Conservation (phyloP, 2,888 invertebrate species). For the Baccha elongata region DNA sequence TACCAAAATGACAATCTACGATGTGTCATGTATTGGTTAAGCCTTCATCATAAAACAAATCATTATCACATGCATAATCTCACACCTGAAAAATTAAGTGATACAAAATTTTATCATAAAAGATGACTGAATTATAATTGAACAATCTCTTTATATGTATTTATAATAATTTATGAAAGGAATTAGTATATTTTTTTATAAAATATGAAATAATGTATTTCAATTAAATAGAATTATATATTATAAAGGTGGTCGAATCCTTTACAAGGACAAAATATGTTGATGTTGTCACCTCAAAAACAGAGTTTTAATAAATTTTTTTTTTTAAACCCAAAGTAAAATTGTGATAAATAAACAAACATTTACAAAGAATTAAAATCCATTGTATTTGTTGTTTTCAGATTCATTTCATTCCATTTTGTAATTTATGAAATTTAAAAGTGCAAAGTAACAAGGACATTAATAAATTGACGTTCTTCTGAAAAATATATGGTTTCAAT, state of each 20-base stretch:
- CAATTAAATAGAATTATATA: constrained; percentile 54
- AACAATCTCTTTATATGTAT: background rate
- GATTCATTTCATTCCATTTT: background rate
- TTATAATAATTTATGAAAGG: background rate
- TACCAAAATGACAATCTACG: constrained; percentile 54
- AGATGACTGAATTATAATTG: constrained; percentile 31
- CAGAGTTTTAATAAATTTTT: constrained; percentile 48
- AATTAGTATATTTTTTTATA: background rate
- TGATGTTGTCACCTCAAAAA: constrained; percentile 20
- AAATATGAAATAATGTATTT: constrained; percentile 35
- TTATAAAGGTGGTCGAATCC: constrained; percentile 1
- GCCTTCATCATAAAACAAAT: constrained; percentile 21
- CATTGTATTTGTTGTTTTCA: constrained; percentile 10
- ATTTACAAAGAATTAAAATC: constrained; percentile 57
- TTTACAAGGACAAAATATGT: background rate
- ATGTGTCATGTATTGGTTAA: constrained; percentile 6
- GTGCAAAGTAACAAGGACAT: constrained; percentile 54
- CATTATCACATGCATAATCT: constrained; percentile 1
- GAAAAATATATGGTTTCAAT: constrained; percentile 45
- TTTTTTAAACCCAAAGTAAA: constrained; percentile 6
- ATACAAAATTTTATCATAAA: background rate
- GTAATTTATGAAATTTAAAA: constrained; percentile 36
- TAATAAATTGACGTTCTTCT: constrained; percentile 63
- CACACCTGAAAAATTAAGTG: background rate
- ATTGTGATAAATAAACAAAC: constrained; percentile 56